Evolutionary conservation across 2,888 invertebrate genomes (phyloP), one percentile per base, ranked within the genome.

Genomic region (Anoncus sp.): DNA sequence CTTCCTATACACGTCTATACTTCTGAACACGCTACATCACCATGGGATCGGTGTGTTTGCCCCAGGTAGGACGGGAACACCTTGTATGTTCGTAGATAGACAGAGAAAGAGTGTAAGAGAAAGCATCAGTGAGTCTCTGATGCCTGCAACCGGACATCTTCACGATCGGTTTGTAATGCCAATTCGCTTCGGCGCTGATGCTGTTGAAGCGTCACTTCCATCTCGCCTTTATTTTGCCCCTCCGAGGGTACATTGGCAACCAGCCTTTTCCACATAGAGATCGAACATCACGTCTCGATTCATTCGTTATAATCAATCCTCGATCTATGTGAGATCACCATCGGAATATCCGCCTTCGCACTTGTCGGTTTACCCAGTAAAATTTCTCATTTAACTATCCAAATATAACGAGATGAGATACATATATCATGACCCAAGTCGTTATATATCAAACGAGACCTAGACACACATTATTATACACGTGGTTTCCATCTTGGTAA

Each of bases 1-100:
- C 53, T 71, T 51, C 53, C 63, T 57, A 49, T 57, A 62, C 74
- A 43, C 59, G 60, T 77, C 63, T 65, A 47, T 82, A 82, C 77
- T 79, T 77, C 81, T 80, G 79, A 83, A 81, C 81, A 82, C 83
- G 83, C 86, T 85, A 82, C 84, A 86, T 86, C 86, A 86, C 82
- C 75, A 83, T 82, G 82, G 77, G 84, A 81, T 81, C 76, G 81
- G 81, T 81, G 77, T 76, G 80, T 79, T 72, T 51, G 60, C 40
- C 45, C 60, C n/a, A 65, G 43, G 55, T 57, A 53, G 72, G 83
- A 84, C 83, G 81, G 76, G 79, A 83, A 84, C 84, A 83, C 79
- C 85, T 83, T 82, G 83, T 81, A 82, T 38, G 71, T 66, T 73
- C 75, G 69, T 51, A 73, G 75, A 63, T 43, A 45, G 38, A 55